Percentiles rank a stretch among this genome's conserved stretches.
Evolutionary conservation across 1,140 invertebrate genomes (phyloP).

Genomic region (Brachionus angularis): DNA sequence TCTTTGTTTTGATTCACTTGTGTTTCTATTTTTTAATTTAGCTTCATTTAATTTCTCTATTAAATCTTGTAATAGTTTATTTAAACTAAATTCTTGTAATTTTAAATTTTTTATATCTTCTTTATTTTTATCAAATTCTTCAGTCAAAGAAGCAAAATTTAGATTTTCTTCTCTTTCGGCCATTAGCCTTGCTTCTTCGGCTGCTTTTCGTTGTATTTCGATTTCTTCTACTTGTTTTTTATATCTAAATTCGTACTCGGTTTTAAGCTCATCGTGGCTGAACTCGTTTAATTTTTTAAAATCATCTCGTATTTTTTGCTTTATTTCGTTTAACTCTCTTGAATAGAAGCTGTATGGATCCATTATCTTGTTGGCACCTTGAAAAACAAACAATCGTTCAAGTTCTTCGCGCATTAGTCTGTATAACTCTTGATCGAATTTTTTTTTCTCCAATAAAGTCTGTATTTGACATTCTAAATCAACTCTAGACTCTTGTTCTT

Average conservation of each 20-base stretch:
- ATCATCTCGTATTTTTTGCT: slow-evolving; percentile 22
- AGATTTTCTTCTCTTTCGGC: neutral
- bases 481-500: slow-evolving; percentile 16
- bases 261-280: neutral
- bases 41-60: neutral
- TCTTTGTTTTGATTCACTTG: neutral
- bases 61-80: slow-evolving; percentile 21
- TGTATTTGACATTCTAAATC: slow-evolving; percentile 39
- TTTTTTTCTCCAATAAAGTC: slow-evolving; percentile 36
- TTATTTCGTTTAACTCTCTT: slow-evolving; percentile 6
- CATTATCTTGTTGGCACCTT: neutral
- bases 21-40: neutral
- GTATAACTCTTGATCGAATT: slow-evolving; percentile 34
- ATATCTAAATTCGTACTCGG: slow-evolving; percentile 34
- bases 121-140: neutral
- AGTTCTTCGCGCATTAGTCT: slow-evolving; percentile 30
- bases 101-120: slow-evolving; percentile 32
- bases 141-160: neutral
- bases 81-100: slow-evolving; percentile 32
- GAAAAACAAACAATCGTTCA: neutral
- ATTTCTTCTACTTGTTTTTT: slow-evolving; percentile 34
- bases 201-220: neutral
- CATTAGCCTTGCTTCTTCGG: slow-evolving; percentile 17
- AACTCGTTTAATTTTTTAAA: slow-evolving; percentile 34
- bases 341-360: slow-evolving; percentile 17